Conservation (phyloP, 1,140 invertebrate genomes). For the Melitaea cinxia region DNA sequence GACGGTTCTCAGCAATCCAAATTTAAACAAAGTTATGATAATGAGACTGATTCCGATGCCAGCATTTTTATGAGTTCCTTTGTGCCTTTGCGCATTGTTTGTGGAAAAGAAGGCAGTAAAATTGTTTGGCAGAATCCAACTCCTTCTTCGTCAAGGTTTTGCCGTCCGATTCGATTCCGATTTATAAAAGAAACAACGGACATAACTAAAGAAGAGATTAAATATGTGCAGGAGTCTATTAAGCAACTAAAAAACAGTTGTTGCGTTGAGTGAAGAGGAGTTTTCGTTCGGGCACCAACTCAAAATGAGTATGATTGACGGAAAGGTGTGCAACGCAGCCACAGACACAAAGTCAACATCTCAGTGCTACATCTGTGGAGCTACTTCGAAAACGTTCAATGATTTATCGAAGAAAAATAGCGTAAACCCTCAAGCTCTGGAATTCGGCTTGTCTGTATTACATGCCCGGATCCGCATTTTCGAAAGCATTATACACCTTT, state of each 20-base stretch:
- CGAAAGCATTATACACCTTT: constrained; percentile 1
- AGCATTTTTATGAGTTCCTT: constrained; percentile 58
- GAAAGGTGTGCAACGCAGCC: constrained; percentile 43
- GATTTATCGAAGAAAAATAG: constrained; percentile 40
- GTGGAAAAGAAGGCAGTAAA: constrained; percentile 30
- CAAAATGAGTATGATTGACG: constrained; percentile 60
- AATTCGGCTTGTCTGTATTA: constrained; percentile 57
- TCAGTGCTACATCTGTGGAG: constrained; percentile 61
- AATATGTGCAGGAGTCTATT: no score
- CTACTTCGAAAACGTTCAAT: constrained; percentile 61
- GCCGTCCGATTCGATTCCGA: not conserved
- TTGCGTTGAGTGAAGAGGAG: not conserved
- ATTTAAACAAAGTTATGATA: no score
- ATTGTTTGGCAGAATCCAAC: constrained; percentile 51
- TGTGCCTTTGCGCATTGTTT: constrained; percentile 48
- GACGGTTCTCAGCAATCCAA: no score
- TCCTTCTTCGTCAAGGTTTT: constrained; percentile 52
- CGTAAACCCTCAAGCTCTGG: constrained; percentile 35
- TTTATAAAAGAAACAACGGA: constrained; percentile 14
- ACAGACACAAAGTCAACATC: not conserved
- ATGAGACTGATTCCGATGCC: constrained; percentile 22
- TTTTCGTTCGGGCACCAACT: constrained; percentile 34
- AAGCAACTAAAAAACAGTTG: no score
- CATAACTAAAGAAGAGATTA: no score
- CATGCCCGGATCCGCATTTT: constrained; percentile 57